Conservation (phyloP, 2,888 invertebrate genomes). For the Lithophane leautieri region DNA sequence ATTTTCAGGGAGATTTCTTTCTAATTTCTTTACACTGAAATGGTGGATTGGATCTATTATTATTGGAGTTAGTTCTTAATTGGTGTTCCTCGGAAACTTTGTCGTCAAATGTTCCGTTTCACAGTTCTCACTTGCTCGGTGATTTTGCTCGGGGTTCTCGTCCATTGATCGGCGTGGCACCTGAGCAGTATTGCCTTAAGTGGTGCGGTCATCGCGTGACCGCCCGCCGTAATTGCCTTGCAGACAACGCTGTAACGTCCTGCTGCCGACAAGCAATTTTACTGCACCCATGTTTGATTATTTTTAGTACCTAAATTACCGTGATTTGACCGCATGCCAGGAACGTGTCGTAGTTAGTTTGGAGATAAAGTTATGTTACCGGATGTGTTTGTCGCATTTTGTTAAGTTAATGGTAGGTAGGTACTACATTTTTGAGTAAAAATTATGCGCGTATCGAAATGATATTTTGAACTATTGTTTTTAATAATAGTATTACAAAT, state of each 20-base stretch:
- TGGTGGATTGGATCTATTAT: slow-evolving; percentile 19
- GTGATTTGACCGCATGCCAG: slow-evolving; percentile 46
- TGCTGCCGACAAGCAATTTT: slow-evolving; percentile 51
- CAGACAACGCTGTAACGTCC: slow-evolving; percentile 38
- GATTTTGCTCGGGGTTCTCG: slow-evolving; percentile 5
- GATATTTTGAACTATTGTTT: not conserved
- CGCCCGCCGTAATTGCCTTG: slow-evolving; percentile 44
- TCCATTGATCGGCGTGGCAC: slow-evolving; percentile 30
- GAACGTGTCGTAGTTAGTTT: slow-evolving; percentile 12
- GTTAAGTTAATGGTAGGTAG: not conserved
- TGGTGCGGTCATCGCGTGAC: slow-evolving; percentile 54
- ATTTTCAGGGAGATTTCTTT: slow-evolving; percentile 43
- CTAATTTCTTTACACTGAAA: slow-evolving; percentile 34
- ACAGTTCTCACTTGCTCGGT: not conserved
- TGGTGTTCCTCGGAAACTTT: slow-evolving; percentile 10
- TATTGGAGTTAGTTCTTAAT: slow-evolving; percentile 1
- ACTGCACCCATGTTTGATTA: slow-evolving; percentile 49
- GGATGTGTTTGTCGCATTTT: slow-evolving; percentile 10
- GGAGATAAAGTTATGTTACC: not conserved
- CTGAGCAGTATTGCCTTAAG: slow-evolving; percentile 43
- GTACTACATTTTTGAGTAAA: not conserved
- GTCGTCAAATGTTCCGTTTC: not conserved
- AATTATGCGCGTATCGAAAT: not conserved
- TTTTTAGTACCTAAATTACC: slow-evolving; percentile 46
- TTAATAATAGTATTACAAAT: not conserved